Base-by-base conservation (phyloP, 2,888 invertebrate genomes). In the Aphrophora alni region DNA sequence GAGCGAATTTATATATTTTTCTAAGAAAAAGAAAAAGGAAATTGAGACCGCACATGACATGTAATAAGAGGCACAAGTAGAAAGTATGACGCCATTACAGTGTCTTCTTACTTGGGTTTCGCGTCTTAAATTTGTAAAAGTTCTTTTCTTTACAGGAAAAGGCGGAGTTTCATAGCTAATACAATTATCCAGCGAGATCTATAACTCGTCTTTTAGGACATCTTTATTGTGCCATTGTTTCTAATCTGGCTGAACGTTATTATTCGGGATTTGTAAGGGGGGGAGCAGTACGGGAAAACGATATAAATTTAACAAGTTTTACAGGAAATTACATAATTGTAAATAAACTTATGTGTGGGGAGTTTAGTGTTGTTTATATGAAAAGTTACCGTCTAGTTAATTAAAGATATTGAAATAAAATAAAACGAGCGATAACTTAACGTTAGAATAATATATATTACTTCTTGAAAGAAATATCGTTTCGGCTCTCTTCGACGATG, bases 41-140 rank as follows among this genome's bases (percentile, higher is more conserved):
- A 59, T 59, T 21, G 59, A 59, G 59, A 59, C 59, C 59, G 59
- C 59, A 59, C 59, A 59, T 59, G 59, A 59, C 59, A 59, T 59
- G 59, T 59, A 59, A 59, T 59, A 59, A 59, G 59, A 59, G 59
- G 59, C 59, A 21, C 59, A 59, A 59, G 59, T 14, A 59, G 59
- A 59, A 59, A 59, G 59, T 59, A 59, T 59, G 59, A 59, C 59
- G 59, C 59, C 59, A 59, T 59, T 59, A 59, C 59, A 21, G 59
- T 59, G 59, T 59, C 59, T 59, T 59, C 59, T 59, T 59, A 59
- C 59, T 59, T 21, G 5, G 59, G n/a, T n/a, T 59, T 59, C 59
- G n/a, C 59, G 59, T 59, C 59, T 59, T 59, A 59, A 59, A 59
- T 59, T 59, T 59, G 59, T 59, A 59, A 59, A n/a, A 59, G 59